Base-by-base conservation (phyloP, 2,113 vertebrate species). In the Nipponia nippon region DNA sequence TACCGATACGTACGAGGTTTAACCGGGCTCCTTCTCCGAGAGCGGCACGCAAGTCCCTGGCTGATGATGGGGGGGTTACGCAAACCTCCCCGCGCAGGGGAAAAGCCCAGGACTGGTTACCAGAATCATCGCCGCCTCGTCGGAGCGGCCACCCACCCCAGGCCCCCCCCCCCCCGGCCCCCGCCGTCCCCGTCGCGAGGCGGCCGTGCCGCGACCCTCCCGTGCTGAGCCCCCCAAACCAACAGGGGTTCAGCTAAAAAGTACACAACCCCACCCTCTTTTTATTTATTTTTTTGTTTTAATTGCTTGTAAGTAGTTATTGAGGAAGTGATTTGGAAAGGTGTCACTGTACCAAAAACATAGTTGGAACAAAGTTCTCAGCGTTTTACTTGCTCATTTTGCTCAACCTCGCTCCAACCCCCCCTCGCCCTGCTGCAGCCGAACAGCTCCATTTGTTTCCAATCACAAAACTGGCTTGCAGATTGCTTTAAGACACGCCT, bases 21-120 rank as follows among this genome's bases (percentile, higher is more conserved):
- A 61, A 17, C 29, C 2, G 5, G 9, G 29, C 0, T 11, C 15
- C 25, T 46, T 22, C 38, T 34, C 13, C 1, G 0, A 30, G 11
- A 21, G 4, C 9, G 7, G 66, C 70, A 56, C 5, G 0, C 8
- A 1, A 52, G 3, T 20, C 18, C 34, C 42, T 2, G 4, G 21
- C 2, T 12, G 21, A 4, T 3, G 6, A 6, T 0, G 6, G 4
- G 4, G 7, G 19, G 19, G 18, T 66, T 75, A 27, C 0, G 4
- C n/a, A 56, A 32, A 75, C 15, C 20, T 44, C 69, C 25, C 32
- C 73, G 23, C 0, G 0, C 29, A 14, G 15, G 22, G 25, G 20
- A 18, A 79, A 70, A 83, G 3, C 13, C 36, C 1, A 1, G 53
- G 13, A 12, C 42, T 5, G 16, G 59, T 4, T 13, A 23, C 4